Conservation (phyloP, 35 echinoderm and acorn worm species). For the Lytechinus variegatus region DNA sequence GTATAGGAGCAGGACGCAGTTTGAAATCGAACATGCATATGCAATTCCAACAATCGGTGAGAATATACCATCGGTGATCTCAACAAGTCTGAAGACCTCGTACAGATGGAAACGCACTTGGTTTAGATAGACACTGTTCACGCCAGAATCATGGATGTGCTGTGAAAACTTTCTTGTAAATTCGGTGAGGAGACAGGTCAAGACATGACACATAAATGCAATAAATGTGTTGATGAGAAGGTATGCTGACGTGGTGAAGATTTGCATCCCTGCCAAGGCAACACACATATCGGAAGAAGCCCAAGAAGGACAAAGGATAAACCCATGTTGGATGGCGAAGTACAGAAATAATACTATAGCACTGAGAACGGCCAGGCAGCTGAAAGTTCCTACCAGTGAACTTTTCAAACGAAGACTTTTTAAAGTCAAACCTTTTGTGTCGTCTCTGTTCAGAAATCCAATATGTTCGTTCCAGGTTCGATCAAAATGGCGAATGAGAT, state of each 20-base stretch:
- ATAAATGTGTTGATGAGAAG: not conserved
- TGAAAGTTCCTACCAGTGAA: not conserved
- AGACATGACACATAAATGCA: not conserved
- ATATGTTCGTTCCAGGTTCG: not conserved
- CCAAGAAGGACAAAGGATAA: not conserved
- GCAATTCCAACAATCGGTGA: not conserved
- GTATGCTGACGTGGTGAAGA: not conserved
- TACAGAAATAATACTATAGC: not conserved
- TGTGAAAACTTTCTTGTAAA: not conserved
- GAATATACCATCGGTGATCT: not conserved
- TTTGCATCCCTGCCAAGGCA: not conserved
- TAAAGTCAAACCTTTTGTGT: not conserved
- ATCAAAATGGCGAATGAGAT: not conserved
- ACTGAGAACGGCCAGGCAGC: not conserved
- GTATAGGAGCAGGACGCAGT: not conserved
- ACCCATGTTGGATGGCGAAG: not conserved
- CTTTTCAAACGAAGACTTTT: not conserved
- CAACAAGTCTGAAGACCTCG: not conserved
- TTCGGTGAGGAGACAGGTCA: not conserved
- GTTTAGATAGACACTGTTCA: not conserved
- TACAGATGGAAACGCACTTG: not conserved
- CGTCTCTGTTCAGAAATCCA: not conserved
- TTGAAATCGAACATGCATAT: not conserved
- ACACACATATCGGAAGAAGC: not conserved
- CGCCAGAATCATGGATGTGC: not conserved